A percentile compares a stretch with the other conserved stretches of the same genome.
Evolutionary conservation across 2,113 vertebrate genomes (phyloP).

Genomic region (Syngnathus typhle): DNA sequence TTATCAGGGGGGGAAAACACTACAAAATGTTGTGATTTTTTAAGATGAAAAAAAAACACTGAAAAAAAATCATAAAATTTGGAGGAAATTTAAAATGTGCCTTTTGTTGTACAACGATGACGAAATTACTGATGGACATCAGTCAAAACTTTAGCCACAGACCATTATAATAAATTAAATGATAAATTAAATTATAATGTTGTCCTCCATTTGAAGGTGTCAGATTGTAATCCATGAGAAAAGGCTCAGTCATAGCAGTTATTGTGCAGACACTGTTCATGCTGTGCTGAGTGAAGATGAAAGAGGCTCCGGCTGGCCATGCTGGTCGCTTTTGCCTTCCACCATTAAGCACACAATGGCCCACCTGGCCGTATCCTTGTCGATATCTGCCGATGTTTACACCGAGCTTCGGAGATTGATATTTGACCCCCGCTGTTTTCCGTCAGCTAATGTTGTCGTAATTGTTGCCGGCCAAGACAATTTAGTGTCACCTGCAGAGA

Average conservation of each 20-base stretch:
- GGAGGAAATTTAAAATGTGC: too few relatives aligned
- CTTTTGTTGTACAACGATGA: too few relatives aligned
- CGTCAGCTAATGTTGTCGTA: not conserved
- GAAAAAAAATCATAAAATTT: too few relatives aligned
- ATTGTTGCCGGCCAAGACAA: conserved; percentile 1
- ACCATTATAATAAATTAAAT: too few relatives aligned
- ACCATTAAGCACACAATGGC: not conserved
- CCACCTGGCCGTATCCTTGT: not conserved
- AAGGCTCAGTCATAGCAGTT: not conserved
- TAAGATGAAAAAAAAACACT: too few relatives aligned
- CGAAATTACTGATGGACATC: too few relatives aligned
- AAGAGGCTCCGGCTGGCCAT: not conserved
- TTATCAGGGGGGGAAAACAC: too few relatives aligned
- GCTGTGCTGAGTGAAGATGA: not conserved
- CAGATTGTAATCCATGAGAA: too few relatives aligned
- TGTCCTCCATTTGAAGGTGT: too few relatives aligned
- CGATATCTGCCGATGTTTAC: not conserved
- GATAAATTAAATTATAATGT: too few relatives aligned
- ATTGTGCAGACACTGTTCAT: not conserved
- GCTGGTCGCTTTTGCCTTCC: not conserved
- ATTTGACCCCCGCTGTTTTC: not conserved
- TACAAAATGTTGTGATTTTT: too few relatives aligned
- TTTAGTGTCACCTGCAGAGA: conserved; percentile 7
- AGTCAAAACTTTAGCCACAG: too few relatives aligned
- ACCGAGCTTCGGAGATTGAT: not conserved